Percentiles rank a stretch among this genome's conserved stretches.
Conservation (phyloP, 2,797 vertebrate species). For the Gymnodraco acuticeps region DNA sequence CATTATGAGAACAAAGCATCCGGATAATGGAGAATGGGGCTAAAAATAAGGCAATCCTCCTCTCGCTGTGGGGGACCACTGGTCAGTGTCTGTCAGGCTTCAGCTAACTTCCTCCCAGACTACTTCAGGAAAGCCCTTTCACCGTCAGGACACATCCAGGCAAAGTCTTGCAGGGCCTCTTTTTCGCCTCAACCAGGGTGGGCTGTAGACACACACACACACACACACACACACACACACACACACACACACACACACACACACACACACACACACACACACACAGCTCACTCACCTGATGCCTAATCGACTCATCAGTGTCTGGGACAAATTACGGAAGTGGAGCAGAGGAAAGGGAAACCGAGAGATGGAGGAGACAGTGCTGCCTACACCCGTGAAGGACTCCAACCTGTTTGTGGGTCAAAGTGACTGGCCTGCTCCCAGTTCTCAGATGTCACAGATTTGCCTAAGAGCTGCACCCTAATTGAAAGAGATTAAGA, state of each 20-base stretch:
- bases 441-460: conserved; percentile 83
- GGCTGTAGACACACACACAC: conserved; percentile 49
- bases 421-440: conserved; percentile 74
- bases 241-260: conserved; percentile 18
- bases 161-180: conserved; percentile 43
- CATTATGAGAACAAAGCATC: conserved; percentile 89
- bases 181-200: conserved; percentile 58
- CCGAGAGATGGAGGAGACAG: conserved; percentile 41
- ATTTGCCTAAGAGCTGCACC: conserved; percentile 82
- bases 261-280: conserved; percentile 23
- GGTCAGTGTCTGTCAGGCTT: conserved; percentile 76
- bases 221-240: conserved; percentile 30
- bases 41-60: conserved; percentile 83
- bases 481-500: conserved; percentile 87
- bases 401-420: conserved; percentile 76
- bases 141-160: conserved; percentile 44
- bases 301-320: conserved; percentile 81
- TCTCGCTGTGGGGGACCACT: conserved; percentile 74
- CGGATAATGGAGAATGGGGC: conserved; percentile 85
- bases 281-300: conserved; percentile 57
- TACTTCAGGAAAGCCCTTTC: conserved; percentile 54
- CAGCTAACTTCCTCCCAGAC: conserved; percentile 64
- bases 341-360: conserved; percentile 63
- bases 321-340: conserved; percentile 83
- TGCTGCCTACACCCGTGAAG: conserved; percentile 56